phyloP scores from a whole-genome alignment of 1,140 invertebrate species.

The Aradophagus sp. region DNA sequence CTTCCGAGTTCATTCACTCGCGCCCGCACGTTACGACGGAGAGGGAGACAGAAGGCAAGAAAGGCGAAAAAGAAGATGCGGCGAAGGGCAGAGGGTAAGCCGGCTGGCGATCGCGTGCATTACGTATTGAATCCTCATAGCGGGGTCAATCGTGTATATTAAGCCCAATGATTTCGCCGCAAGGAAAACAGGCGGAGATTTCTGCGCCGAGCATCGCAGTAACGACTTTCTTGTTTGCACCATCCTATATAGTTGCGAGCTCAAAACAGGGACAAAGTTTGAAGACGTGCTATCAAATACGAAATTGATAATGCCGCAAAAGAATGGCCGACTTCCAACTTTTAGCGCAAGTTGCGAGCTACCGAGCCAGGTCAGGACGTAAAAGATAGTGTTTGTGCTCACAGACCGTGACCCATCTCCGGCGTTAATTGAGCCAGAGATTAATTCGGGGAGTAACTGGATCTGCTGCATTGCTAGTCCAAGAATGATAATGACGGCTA shows the following conservation, averaged over 20 bases:
- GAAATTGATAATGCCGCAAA: no score
- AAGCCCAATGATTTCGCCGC: conserved; percentile 36
- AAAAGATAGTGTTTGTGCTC: conserved; percentile 47
- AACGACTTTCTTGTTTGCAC: no score
- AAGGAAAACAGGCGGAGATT: no score
- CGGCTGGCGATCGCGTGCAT: conserved; percentile 32
- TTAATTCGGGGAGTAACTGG: conserved; percentile 50
- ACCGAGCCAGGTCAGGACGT: no score
- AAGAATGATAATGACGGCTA: conserved; percentile 37
- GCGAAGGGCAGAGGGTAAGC: conserved; percentile 49
- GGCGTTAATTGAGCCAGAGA: conserved; percentile 45
- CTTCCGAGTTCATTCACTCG: conserved; percentile 58
- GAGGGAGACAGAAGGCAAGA: conserved; percentile 3
- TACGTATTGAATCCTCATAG: conserved; percentile 45
- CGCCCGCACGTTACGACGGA: conserved; percentile 5
- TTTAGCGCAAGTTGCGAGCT: no score
- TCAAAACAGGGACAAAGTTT: no score
- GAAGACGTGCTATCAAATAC: no score
- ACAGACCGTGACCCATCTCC: conserved; percentile 49
- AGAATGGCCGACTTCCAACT: no score
- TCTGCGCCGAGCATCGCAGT: no score
- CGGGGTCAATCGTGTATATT: conserved; percentile 39
- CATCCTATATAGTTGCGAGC: no score
- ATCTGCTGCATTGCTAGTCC: conserved; percentile 42
- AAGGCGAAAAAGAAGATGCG: conserved; percentile 16